Percentiles rank a stretch among this genome's conserved stretches.
These are phyloP conservation scores for Mus spicilegus DNA, from an alignment of 2,113 vertebrate genomes.

Conservation along the genomic window DNA sequence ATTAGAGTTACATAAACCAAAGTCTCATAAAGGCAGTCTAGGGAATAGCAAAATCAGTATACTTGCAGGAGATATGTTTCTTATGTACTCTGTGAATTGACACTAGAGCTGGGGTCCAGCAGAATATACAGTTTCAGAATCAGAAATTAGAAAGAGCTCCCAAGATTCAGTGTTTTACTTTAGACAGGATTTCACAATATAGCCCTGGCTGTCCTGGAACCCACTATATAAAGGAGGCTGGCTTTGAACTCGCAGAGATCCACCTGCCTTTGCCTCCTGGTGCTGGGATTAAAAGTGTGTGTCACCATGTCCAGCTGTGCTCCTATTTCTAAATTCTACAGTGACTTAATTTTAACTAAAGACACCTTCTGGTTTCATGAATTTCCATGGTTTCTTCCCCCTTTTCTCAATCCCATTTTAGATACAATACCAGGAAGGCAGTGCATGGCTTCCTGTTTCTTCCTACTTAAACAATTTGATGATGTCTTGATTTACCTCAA, in stretches of 20 bases:
- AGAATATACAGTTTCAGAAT: neutral
- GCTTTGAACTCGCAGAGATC: neutral
- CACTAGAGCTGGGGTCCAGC: neutral
- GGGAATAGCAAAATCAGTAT: neutral
- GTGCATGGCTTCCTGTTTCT: conserved; percentile 99
- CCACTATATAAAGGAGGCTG: neutral
- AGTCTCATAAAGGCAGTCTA: neutral
- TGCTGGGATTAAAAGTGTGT: neutral
- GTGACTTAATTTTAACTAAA: neutral
- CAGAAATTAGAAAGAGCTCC: conserved; percentile 55
- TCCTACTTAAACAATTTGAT: conserved; percentile 96
- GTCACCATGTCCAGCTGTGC: no score
- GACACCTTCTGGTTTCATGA: conserved; percentile 6
- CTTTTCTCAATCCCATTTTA: conserved; percentile 81
- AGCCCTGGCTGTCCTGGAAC: neutral
- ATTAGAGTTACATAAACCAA: neutral
- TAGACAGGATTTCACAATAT: neutral
- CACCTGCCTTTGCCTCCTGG: neutral
- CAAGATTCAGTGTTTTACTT: neutral
- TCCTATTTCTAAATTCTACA: conserved; percentile 58
- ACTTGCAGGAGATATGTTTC: neutral
- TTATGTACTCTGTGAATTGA: neutral
- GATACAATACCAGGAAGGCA: conserved; percentile 98
- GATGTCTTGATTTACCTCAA: conserved; percentile 98
- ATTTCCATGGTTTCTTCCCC: conserved; percentile 17